Percentiles rank a stretch among this genome's conserved stretches.
These are phyloP conservation scores for Dolichopus griseipennis DNA, from an alignment of 2,888 invertebrate species.

Conservation along the genomic window DNA sequence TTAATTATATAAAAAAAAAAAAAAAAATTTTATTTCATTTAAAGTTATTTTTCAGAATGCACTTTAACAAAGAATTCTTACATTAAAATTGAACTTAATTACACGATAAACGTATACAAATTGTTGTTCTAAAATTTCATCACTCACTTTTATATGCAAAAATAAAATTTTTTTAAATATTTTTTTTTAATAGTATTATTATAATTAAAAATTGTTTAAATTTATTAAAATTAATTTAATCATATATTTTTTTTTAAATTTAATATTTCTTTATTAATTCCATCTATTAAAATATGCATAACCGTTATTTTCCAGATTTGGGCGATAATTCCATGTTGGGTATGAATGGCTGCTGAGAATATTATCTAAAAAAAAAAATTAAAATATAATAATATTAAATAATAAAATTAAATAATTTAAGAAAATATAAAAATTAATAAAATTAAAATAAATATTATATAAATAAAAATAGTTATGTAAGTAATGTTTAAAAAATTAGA, in stretches of 20 bases:
- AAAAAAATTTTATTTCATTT: no score
- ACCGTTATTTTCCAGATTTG: conserved; percentile 12
- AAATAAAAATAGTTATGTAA: background rate
- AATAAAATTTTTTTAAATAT: no score
- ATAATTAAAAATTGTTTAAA: background rate
- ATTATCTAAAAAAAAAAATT: conserved; percentile 18
- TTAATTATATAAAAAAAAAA: no score
- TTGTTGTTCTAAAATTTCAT: no score
- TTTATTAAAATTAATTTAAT: no score
- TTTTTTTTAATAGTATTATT: background rate
- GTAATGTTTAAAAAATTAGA: no score
- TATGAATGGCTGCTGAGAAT: conserved; percentile 20
- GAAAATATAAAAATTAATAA: background rate
- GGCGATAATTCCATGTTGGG: conserved; percentile 22
- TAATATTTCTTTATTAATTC: background rate
- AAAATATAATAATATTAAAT: background rate
- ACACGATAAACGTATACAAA: no score
- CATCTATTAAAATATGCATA: conserved; percentile 3
- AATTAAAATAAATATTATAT: background rate
- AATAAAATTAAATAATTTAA: background rate
- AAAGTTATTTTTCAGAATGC: no score
- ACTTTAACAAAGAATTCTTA: no score
- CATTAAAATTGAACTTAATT: no score
- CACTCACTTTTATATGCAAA: no score
- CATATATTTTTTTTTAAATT: no score